Evolutionary conservation across 53 echinoderm and acorn worm genomes (phyloP), one percentile per base, ranked within the genome.

Genomic region (Patiria pectinifera): DNA sequence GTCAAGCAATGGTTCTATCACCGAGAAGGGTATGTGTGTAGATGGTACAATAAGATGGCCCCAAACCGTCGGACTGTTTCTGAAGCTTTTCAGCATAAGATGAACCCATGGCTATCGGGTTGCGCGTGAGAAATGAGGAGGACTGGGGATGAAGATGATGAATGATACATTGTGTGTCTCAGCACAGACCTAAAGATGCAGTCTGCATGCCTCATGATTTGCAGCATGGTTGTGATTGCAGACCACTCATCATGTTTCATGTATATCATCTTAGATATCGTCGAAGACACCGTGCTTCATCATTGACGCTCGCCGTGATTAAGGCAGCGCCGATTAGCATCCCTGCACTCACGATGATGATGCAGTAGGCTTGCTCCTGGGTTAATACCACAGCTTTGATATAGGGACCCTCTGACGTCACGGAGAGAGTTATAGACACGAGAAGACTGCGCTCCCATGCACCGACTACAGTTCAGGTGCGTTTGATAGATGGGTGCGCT

Each of bases 361-460:
- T 78, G 59, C 15, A 46, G 48, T 21, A 53, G 14, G 53, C 59
- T 78, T 61, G 49, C 14, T 77, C 88, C 88, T 61, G 35, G 62
- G 60, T 15, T 87, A 87, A 87, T 75, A 76, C 59, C 87, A 21
- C 69, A 62, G 87, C 77, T 59, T 76, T 87, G 87, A 87, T 87
- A 76, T 76, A 87, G 35, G 61, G 88, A 84, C 45, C 66, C 61
- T 62, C 21, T 76, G 59, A 77, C 66, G 21, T 69, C 63, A 44
- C 16, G 24, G 44, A 44, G 44, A 69, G 18, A 45, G 26, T 60
- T 60, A 66, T 15, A 74, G 48, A 72, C 11, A 22, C 8, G 49
- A 2, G 23, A 21, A 76, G 61, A 9, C 25, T 19, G 22, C 59
- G 19, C 21, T 59, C 62, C 78, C 21, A 24, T 48, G 23, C 14